Evolutionary conservation across 2,888 invertebrate genomes (phyloP).

Genomic region (Troides helena): DNA sequence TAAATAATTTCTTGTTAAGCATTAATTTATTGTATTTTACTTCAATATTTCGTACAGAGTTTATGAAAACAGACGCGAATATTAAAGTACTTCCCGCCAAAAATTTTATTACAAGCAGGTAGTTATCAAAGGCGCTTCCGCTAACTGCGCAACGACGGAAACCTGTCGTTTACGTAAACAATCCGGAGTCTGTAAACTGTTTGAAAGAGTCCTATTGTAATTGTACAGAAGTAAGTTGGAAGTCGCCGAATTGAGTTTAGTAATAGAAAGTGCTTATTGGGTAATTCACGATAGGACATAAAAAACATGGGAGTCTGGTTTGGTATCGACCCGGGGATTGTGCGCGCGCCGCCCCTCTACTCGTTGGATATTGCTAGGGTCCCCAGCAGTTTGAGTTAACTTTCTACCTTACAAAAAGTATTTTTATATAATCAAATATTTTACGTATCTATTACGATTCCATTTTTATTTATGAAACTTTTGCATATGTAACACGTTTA

Average conservation of each 20-base stretch:
- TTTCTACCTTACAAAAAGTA: background rate
- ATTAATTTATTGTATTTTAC: background rate
- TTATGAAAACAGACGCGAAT: conserved; percentile 1
- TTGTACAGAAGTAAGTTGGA: conserved; percentile 30
- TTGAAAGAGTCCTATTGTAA: conserved; percentile 19
- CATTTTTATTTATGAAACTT: too few species aligned
- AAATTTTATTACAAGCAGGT: conserved; percentile 17
- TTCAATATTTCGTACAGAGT: background rate
- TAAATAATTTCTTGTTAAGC: too few species aligned
- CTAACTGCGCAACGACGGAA: conserved; percentile 15
- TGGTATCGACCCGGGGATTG: conserved; percentile 72
- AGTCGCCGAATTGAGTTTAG: conserved; percentile 49
- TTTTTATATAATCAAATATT: too few species aligned
- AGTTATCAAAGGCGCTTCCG: conserved; percentile 25
- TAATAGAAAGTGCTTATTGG: conserved; percentile 68
- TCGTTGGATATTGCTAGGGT: conserved; percentile 37
- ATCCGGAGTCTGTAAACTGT: conserved; percentile 16
- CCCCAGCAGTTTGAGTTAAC: conserved; percentile 26
- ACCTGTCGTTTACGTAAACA: conserved; percentile 18
- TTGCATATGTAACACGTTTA: too few species aligned
- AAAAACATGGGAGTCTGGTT: conserved; percentile 77
- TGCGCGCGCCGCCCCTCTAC: conserved; percentile 59
- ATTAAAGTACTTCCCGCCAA: conserved; percentile 27
- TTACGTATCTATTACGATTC: too few species aligned
- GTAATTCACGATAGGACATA: conserved; percentile 73